Evolutionary conservation across 2,113 vertebrate species (phyloP).

Genomic region (Pseudorectes ferrugineus): DNA sequence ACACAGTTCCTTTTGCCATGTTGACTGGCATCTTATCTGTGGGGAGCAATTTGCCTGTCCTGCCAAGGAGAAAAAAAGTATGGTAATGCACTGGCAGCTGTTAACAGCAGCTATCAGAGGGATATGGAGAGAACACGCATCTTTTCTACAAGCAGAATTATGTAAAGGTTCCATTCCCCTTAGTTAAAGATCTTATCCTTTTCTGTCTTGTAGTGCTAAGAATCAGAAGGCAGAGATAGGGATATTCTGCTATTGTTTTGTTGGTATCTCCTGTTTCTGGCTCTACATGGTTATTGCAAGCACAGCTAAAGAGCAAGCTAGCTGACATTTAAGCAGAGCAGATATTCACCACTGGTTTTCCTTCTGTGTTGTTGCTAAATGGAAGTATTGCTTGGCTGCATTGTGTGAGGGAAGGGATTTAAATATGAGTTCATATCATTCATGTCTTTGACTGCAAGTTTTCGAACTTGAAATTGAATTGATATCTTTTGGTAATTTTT

Average conservation of each 20-base stretch:
- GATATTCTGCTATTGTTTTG: background rate
- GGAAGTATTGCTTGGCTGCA: background rate
- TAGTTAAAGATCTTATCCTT: background rate
- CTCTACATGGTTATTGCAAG: background rate
- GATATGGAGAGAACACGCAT: background rate
- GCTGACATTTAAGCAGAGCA: background rate
- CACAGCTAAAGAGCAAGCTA: background rate
- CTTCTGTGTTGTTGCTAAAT: background rate
- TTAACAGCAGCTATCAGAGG: conserved; percentile 41
- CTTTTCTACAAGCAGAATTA: conserved; percentile 1
- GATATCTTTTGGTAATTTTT: conserved; percentile 8
- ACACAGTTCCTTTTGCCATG: background rate
- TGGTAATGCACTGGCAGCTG: conserved; percentile 34
- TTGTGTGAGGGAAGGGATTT: background rate
- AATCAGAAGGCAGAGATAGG: background rate
- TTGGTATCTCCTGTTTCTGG: background rate
- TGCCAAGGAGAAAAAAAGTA: conserved; percentile 52
- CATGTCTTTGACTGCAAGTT: background rate
- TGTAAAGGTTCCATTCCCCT: background rate
- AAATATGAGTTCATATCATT: conserved; percentile 5
- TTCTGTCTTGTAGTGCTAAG: background rate
- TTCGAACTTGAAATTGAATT: conserved; percentile 3
- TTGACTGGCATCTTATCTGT: conserved; percentile 54
- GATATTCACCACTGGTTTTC: background rate
- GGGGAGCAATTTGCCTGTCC: conserved; percentile 55